These are phyloP conservation scores for Diogma glabrata DNA, from an alignment of 2,888 invertebrate genomes.

Conservation along the genomic window DNA sequence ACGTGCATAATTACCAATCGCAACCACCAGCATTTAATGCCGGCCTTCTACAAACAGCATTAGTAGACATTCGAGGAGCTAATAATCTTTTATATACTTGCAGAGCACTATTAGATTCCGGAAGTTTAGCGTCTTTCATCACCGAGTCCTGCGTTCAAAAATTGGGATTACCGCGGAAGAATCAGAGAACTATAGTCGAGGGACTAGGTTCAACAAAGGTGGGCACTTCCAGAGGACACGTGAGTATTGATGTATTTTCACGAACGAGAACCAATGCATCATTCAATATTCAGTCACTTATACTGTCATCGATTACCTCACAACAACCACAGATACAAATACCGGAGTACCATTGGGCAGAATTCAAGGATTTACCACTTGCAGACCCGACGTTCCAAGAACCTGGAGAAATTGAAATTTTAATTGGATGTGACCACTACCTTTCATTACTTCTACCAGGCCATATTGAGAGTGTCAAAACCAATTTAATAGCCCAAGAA, in stretches of 20 bases:
- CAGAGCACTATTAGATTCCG: neutral
- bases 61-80: neutral
- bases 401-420: too few relatives aligned
- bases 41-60: slow-evolving; percentile 2
- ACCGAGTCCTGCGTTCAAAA: too few relatives aligned
- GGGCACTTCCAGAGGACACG: neutral
- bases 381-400: neutral
- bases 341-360: neutral
- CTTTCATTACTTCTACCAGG: neutral
- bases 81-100: neutral
- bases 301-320: neutral
- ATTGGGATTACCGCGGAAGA: neutral
- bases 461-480: neutral
- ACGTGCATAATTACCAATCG: neutral
- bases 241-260: neutral
- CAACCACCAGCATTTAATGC: neutral
- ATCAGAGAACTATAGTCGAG: neutral
- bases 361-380: neutral
- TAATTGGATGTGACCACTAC: neutral
- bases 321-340: neutral
- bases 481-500: neutral
- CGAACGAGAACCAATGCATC: neutral
- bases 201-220: neutral
- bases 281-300: neutral
- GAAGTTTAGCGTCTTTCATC: too few relatives aligned